Percentiles rank a stretch among this genome's conserved stretches.
phyloP scores from a whole-genome alignment of 2,888 invertebrate species.

The Philonicus albiceps region DNA sequence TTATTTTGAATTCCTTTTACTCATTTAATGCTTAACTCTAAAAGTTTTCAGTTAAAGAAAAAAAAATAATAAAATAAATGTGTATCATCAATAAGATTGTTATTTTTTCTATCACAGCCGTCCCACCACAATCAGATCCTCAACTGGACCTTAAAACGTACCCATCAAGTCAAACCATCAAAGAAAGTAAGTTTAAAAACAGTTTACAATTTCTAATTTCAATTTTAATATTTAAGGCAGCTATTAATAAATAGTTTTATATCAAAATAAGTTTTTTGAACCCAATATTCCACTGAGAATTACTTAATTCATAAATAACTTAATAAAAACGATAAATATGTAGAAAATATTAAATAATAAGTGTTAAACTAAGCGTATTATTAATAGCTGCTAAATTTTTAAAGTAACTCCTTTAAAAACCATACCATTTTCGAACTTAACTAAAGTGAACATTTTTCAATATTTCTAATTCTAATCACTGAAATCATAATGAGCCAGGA shows the following conservation, averaged over 20 bases:
- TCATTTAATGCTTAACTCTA: not conserved
- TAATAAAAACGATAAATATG: too few relatives aligned
- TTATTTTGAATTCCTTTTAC: not conserved
- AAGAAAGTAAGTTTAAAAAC: conserved; percentile 77
- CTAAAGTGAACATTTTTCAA: conserved; percentile 29
- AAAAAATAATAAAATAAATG: not conserved
- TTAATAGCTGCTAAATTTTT: not conserved
- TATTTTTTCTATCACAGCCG: not conserved
- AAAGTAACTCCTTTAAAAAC: not conserved
- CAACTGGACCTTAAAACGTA: conserved; percentile 77
- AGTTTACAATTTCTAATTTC: not conserved
- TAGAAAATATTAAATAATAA: not conserved
- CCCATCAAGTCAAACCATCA: conserved; percentile 78
- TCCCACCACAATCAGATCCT: conserved; percentile 50
- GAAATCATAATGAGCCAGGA: conserved; percentile 54
- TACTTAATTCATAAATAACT: too few relatives aligned
- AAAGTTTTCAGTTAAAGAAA: not conserved
- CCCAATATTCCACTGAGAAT: too few relatives aligned
- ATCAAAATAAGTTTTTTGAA: too few relatives aligned
- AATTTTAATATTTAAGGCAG: not conserved
- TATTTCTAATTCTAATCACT: conserved; percentile 18
- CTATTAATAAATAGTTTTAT: not conserved
- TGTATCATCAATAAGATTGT: not conserved
- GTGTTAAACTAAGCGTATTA: not conserved
- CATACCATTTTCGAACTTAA: not conserved